These are phyloP conservation scores for Dendrolimus punctatus DNA, from an alignment of 1,140 invertebrate species.

Conservation along the genomic window DNA sequence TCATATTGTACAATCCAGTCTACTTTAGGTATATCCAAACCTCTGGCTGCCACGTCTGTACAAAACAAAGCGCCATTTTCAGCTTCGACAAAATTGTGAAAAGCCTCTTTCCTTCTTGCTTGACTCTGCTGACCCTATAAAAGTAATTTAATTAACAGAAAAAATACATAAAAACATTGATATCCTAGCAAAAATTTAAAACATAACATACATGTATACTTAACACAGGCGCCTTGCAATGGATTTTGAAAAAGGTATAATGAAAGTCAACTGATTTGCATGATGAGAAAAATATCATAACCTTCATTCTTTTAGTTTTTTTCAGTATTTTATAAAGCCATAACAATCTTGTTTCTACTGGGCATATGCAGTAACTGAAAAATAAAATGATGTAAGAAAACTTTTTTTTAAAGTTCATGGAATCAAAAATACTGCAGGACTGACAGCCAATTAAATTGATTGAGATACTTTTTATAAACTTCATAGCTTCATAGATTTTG, in stretches of 20 bases:
- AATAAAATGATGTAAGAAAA: not conserved
- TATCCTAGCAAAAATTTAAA: constrained; percentile 1
- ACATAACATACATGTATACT: constrained; percentile 85
- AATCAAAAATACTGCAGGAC: no score
- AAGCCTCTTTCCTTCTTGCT: constrained; percentile 83
- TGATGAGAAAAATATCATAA: constrained; percentile 91
- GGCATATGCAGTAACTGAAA: constrained; percentile 74
- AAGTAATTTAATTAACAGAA: not conserved
- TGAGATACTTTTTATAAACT: no score
- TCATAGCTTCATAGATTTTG: no score
- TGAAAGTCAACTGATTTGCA: constrained; percentile 90
- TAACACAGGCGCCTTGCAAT: constrained; percentile 73
- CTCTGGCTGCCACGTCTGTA: constrained; percentile 90
- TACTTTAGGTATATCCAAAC: constrained; percentile 80
- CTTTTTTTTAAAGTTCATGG: no score
- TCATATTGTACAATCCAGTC: constrained; percentile 60
- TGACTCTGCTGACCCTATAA: constrained; percentile 88
- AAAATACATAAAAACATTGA: not conserved
- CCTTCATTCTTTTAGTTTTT: constrained; percentile 81
- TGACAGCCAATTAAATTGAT: no score
- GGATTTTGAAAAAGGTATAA: constrained; percentile 75
- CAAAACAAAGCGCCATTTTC: constrained; percentile 80
- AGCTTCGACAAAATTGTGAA: constrained; percentile 78
- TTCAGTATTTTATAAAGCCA: constrained; percentile 90
- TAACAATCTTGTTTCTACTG: constrained; percentile 84